phyloP scores from a whole-genome alignment of 1,140 invertebrate genomes.

The Zaprionus ornatus region DNA sequence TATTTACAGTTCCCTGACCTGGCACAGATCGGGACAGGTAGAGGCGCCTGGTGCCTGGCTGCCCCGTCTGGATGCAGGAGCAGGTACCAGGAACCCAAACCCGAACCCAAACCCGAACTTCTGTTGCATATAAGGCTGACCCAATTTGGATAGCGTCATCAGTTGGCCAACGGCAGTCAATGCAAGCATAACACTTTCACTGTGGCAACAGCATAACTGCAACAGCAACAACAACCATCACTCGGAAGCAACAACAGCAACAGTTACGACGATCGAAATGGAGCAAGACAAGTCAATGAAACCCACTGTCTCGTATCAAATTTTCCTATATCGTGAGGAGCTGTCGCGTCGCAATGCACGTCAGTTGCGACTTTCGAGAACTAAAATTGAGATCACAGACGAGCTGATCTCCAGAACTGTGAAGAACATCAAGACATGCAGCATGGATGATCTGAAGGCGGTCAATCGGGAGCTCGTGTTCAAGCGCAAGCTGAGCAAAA shows the following conservation, averaged over 20 bases:
- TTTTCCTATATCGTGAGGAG: slow-evolving; percentile 71
- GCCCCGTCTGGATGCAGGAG: neutral
- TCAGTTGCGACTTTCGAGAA: slow-evolving; percentile 58
- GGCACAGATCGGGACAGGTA: slow-evolving; percentile 14
- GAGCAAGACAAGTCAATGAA: slow-evolving; percentile 54
- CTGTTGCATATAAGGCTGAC: slow-evolving; percentile 21
- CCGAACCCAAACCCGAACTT: no score
- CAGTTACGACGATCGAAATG: slow-evolving; percentile 32
- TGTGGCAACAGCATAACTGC: neutral
- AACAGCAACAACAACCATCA: neutral
- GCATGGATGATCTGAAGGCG: slow-evolving; percentile 71
- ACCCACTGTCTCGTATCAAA: slow-evolving; percentile 69
- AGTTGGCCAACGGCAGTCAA: slow-evolving; percentile 46
- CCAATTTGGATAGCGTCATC: slow-evolving; percentile 12
- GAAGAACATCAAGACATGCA: slow-evolving; percentile 66
- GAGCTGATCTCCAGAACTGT: slow-evolving; percentile 73
- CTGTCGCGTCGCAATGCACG: slow-evolving; percentile 64
- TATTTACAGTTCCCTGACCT: slow-evolving; percentile 64
- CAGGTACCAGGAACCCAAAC: neutral
- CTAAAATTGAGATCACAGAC: slow-evolving; percentile 76
- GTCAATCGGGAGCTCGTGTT: slow-evolving; percentile 72
- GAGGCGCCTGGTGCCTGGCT: slow-evolving; percentile 4
- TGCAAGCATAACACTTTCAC: slow-evolving; percentile 52
- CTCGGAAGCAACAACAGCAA: slow-evolving; percentile 2
- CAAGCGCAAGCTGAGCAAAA: slow-evolving; percentile 66